A percentile compares a stretch with the other conserved stretches of the same genome.
Evolutionary conservation across 2,113 vertebrate species (phyloP).

Genomic region (Ornithorhynchus anatinus): DNA sequence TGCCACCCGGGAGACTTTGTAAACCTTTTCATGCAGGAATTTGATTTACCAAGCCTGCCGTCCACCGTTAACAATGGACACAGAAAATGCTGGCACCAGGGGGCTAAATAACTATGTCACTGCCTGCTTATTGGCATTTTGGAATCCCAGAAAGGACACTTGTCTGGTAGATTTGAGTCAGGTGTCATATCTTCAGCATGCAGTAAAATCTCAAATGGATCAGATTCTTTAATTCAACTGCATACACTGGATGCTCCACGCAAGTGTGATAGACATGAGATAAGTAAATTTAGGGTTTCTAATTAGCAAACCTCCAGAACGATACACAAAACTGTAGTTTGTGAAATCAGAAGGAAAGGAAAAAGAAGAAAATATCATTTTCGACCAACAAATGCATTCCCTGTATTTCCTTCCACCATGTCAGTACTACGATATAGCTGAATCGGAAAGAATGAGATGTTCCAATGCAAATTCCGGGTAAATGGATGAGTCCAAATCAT

Average conservation of each 20-base stretch:
- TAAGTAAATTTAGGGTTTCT: not conserved
- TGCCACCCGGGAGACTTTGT: conserved; percentile 17
- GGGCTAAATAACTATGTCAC: conserved; percentile 19
- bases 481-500: too few relatives aligned
- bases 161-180: conserved; percentile 33
- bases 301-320: not conserved
- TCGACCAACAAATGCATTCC: not conserved
- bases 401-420: not conserved
- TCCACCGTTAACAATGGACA: conserved; percentile 15
- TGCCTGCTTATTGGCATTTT: conserved; percentile 16
- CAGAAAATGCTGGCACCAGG: conserved; percentile 14
- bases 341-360: too few relatives aligned
- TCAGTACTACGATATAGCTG: not conserved
- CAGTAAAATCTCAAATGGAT: conserved; percentile 29
- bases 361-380: not conserved
- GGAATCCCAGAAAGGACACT: conserved; percentile 20
- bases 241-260: not conserved
- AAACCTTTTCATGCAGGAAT: conserved; percentile 9
- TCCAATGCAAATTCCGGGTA: not conserved
- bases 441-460: too few relatives aligned
- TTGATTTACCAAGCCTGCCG: conserved; percentile 19
- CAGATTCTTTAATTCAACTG: not conserved
- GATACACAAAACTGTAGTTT: not conserved
- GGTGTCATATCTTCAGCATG: conserved; percentile 36
- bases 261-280: not conserved